A percentile compares a stretch with the other conserved stretches of the same genome.
phyloP scores from a whole-genome alignment of 2,888 invertebrate genomes.

The Esperia sulphurella region DNA sequence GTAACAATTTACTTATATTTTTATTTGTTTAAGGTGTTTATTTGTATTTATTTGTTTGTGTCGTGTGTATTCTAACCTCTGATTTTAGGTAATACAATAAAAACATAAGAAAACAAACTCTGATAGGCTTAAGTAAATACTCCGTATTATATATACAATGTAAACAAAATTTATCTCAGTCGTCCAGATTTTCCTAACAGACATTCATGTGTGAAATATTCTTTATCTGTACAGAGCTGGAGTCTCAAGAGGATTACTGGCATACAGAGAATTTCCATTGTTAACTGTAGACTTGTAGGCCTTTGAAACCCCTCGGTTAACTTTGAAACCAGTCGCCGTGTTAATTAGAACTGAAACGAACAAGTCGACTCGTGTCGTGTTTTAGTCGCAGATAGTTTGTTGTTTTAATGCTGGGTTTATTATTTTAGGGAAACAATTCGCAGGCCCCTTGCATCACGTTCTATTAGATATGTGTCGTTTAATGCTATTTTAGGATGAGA shows the following conservation, averaged over 20 bases:
- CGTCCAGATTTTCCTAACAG: neutral
- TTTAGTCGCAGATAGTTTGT: neutral
- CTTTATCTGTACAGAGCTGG: neutral
- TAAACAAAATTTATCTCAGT: neutral
- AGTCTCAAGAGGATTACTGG: constrained; percentile 3
- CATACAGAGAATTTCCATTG: constrained; percentile 4
- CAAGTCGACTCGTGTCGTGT: neutral
- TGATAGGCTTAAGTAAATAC: too few relatives aligned
- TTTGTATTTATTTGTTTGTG: too few relatives aligned
- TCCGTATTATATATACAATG: too few relatives aligned
- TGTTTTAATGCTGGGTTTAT: neutral
- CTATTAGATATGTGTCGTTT: neutral
- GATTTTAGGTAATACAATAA: too few relatives aligned
- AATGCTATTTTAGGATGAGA: too few relatives aligned
- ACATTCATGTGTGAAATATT: neutral
- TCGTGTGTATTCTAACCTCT: too few relatives aligned
- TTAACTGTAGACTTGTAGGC: constrained; percentile 4
- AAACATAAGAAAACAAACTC: too few relatives aligned
- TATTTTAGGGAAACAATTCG: neutral
- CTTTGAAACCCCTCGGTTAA: constrained; percentile 5
- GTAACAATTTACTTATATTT: too few relatives aligned
- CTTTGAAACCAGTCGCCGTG: constrained; percentile 4
- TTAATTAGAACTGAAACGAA: constrained; percentile 8
- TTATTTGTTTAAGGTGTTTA: too few relatives aligned
- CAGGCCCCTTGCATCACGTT: neutral